These are phyloP conservation scores for Ianthella basta DNA, from an alignment of 37 sponge, comb jelly and placozoan species.

Conservation along the genomic window DNA sequence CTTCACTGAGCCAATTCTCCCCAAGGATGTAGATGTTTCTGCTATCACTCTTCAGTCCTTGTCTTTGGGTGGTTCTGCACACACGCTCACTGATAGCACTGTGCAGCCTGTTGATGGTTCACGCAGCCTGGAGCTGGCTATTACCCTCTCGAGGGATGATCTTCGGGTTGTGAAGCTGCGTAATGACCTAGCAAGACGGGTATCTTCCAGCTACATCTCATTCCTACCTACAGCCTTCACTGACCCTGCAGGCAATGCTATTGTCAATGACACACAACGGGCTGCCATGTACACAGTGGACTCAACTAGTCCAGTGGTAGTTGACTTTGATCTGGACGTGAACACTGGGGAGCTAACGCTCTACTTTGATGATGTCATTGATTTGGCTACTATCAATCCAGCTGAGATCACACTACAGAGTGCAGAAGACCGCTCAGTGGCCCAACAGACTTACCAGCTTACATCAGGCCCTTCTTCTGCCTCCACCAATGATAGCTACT, in stretches of 20 bases:
- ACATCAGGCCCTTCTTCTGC: constrained; percentile 37
- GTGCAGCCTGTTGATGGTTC: constrained; percentile 34
- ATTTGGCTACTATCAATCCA: constrained; percentile 52
- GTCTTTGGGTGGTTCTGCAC: constrained; percentile 28
- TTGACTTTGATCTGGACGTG: constrained; percentile 51
- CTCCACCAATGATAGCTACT: constrained; percentile 48
- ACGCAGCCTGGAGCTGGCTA: constrained; percentile 41
- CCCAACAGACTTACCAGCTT: constrained; percentile 50
- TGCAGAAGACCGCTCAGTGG: constrained; percentile 24
- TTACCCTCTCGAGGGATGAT: constrained; percentile 64
- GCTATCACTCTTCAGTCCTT: constrained; percentile 60
- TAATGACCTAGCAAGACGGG: constrained; percentile 42
- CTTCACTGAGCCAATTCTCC: constrained; percentile 84
- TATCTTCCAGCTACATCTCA: constrained; percentile 40
- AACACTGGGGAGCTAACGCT: constrained; percentile 47
- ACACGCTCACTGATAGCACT: constrained; percentile 57
- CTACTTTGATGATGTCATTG: constrained; percentile 83
- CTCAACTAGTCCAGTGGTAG: constrained; percentile 52
- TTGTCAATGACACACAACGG: constrained; percentile 31
- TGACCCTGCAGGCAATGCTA: constrained; percentile 77
- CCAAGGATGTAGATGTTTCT: constrained; percentile 54
- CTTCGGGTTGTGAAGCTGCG: constrained; percentile 64
- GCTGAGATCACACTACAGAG: constrained; percentile 67
- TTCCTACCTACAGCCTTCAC: constrained; percentile 62
- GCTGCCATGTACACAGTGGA: constrained; percentile 48